Percentiles rank a stretch among this genome's conserved stretches.
Evolutionary conservation across 2,888 invertebrate genomes (phyloP).

Genomic region (Parapristionchus giblindavisi): DNA sequence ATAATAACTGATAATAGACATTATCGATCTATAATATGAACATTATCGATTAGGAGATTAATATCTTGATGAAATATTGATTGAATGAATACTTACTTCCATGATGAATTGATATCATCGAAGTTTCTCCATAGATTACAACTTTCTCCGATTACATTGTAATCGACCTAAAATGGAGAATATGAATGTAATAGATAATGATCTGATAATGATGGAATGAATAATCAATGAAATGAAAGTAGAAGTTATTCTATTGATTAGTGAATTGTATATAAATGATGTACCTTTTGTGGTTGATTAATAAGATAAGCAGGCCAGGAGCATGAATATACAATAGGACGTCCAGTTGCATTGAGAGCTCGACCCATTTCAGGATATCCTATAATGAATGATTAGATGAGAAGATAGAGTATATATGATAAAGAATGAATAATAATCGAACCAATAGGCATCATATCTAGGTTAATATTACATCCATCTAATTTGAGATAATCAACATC

Average conservation of each 20-base stretch:
- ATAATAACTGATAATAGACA: slow-evolving; percentile 71
- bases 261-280: background rate
- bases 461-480: slow-evolving; percentile 93
- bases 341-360: slow-evolving; percentile 87
- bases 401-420: background rate
- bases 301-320: slow-evolving; percentile 91
- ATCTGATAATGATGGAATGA: background rate
- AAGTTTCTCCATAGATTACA: slow-evolving; percentile 74
- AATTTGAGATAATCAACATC: slow-evolving; percentile 92
- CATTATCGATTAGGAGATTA: background rate
- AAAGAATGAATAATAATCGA: background rate
- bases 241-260: background rate
- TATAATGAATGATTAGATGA: slow-evolving; percentile 67
- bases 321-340: slow-evolving; percentile 93
- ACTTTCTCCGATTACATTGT: slow-evolving; percentile 69
- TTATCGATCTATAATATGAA: slow-evolving; percentile 63
- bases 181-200: background rate
- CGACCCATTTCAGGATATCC: slow-evolving; percentile 92
- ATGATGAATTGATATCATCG: slow-evolving; percentile 72
- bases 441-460: slow-evolving; percentile 73
- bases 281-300: slow-evolving; percentile 55
- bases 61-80: background rate
- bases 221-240: background rate
- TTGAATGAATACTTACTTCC: slow-evolving; percentile 48
- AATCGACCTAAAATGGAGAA: slow-evolving; percentile 63